Percentiles rank a stretch among this genome's conserved stretches.
phyloP scores from a whole-genome alignment of 2,888 invertebrate species.

The Drosophila percnosoma region DNA sequence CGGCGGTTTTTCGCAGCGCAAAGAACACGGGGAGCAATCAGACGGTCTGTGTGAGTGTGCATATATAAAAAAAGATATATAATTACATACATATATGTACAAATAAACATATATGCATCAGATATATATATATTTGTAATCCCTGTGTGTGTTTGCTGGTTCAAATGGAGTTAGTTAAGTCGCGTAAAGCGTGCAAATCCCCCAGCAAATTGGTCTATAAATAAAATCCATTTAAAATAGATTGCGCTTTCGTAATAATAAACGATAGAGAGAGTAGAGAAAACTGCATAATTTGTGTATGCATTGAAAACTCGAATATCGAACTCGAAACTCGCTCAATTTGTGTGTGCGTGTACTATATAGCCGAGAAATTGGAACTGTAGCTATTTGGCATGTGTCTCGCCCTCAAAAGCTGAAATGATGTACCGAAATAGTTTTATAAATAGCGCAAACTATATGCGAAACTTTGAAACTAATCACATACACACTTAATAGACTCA shows the following conservation, averaged over 20 bases:
- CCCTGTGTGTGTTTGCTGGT: slow-evolving; percentile 15
- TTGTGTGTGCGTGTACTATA: slow-evolving; percentile 29
- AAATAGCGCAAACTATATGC: slow-evolving; percentile 70
- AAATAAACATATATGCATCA: slow-evolving; percentile 10
- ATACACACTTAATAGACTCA: slow-evolving; percentile 42
- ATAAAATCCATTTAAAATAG: slow-evolving; percentile 54
- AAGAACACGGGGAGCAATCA: slow-evolving; percentile 54
- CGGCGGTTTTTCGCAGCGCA: slow-evolving; percentile 64
- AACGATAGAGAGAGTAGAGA: slow-evolving; percentile 21
- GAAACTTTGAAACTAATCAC: slow-evolving; percentile 24
- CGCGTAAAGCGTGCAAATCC: slow-evolving; percentile 38
- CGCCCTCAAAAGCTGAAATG: slow-evolving; percentile 33
- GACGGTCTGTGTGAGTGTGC: slow-evolving; percentile 45
- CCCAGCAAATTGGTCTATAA: slow-evolving; percentile 56
- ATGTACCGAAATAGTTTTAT: slow-evolving; percentile 64
- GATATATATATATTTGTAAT: slow-evolving; percentile 12
- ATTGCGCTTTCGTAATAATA: slow-evolving; percentile 69
- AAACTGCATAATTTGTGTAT: slow-evolving; percentile 23
- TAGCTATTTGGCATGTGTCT: slow-evolving; percentile 38
- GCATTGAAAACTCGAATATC: slow-evolving; percentile 20
- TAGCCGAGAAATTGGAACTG: slow-evolving; percentile 50
- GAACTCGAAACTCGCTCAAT: slow-evolving; percentile 34
- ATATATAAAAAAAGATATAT: slow-evolving; percentile 11
- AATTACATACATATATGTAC: slow-evolving; percentile 15
- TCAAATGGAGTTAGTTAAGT: slow-evolving; percentile 53